A percentile compares a stretch with the other conserved stretches of the same genome.
These are phyloP conservation scores for Phlogophora meticulosa DNA, from an alignment of 2,888 invertebrate genomes.

Conservation along the genomic window DNA sequence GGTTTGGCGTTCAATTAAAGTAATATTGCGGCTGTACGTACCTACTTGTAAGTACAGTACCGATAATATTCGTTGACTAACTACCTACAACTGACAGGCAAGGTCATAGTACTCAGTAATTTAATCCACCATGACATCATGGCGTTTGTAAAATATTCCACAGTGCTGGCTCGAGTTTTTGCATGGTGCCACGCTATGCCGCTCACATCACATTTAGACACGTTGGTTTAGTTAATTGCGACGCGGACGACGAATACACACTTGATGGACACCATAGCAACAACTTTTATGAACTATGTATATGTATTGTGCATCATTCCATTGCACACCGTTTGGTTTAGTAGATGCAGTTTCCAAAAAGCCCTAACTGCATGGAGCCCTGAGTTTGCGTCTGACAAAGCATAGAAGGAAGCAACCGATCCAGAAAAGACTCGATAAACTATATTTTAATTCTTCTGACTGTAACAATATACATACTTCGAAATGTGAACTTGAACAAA, in stretches of 20 bases:
- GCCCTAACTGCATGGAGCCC: background rate
- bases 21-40: constrained; percentile 36
- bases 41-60: constrained; percentile 35
- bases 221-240: constrained; percentile 61
- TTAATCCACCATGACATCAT: constrained; percentile 89
- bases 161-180: constrained; percentile 80
- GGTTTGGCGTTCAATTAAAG: constrained; percentile 28
- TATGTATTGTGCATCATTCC: background rate
- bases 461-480: constrained; percentile 15
- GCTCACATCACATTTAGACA: constrained; percentile 63
- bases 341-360: background rate
- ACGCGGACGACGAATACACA: constrained; percentile 34
- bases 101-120: constrained; percentile 86
- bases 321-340: background rate
- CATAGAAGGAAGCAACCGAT: background rate
- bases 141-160: constrained; percentile 87
- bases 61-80: constrained; percentile 62
- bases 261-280: constrained; percentile 51
- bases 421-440: background rate
- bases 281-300: constrained; percentile 20
- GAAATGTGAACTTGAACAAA: constrained; percentile 34
- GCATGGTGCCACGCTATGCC: constrained; percentile 70
- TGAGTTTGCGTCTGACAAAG: background rate
- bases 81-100: constrained; percentile 77
- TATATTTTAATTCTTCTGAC: constrained; percentile 1